phyloP scores from a whole-genome alignment of 2,888 invertebrate genomes.

The Onchidella celtica region DNA sequence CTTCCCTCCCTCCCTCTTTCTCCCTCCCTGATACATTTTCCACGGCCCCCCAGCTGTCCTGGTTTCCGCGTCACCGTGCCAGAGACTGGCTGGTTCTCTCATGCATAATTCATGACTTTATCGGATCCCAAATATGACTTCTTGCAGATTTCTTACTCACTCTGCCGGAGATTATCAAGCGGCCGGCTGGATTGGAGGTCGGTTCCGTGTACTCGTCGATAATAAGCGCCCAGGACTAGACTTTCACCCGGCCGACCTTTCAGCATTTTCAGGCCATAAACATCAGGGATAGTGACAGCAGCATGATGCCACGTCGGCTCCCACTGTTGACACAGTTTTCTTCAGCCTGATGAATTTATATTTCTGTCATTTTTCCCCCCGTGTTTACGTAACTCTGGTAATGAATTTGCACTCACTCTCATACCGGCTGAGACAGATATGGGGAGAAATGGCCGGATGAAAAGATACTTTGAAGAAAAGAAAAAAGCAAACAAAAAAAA shows the following conservation, averaged over 20 bases:
- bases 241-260: slow-evolving; percentile 8
- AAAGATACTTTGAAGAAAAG: background rate
- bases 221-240: slow-evolving; percentile 13
- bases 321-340: slow-evolving; percentile 22
- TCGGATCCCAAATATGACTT: slow-evolving; percentile 49
- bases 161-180: slow-evolving; percentile 31
- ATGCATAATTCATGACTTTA: slow-evolving; percentile 47
- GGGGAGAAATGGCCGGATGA: too few species aligned
- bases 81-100: slow-evolving; percentile 19
- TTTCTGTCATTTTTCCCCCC: background rate
- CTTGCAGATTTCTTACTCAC: slow-evolving; percentile 49
- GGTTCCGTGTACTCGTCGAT: slow-evolving; percentile 34
- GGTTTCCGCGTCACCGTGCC: slow-evolving; percentile 11
- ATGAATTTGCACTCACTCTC: too few species aligned
- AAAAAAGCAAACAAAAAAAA: background rate
- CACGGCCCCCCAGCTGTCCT: background rate
- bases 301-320: background rate
- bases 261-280: slow-evolving; percentile 31
- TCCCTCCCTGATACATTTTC: background rate
- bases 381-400: slow-evolving; percentile 20
- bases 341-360: slow-evolving; percentile 17
- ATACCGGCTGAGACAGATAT: too few species aligned
- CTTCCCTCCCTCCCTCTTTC: background rate
- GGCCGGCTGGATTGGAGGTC: slow-evolving; percentile 10
- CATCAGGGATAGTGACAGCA: background rate